Base-by-base conservation (phyloP, 2,113 vertebrate species). In the Nibea coibor region DNA sequence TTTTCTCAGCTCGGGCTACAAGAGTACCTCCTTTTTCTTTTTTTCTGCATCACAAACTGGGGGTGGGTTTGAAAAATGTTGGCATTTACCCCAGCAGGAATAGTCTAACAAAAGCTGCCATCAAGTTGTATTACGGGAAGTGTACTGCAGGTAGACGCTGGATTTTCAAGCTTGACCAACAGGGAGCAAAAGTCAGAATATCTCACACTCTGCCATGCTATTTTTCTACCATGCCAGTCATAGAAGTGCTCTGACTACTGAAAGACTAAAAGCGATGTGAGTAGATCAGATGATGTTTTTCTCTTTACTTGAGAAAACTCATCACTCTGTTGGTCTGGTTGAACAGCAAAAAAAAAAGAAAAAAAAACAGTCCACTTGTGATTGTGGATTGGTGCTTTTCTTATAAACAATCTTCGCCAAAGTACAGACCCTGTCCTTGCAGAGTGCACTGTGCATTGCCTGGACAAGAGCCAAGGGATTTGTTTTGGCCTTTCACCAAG, bases 401-500 rank as follows among this genome's bases (percentile, higher is more conserved):
- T 58, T 22, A 22, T 10, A 14, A 59, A 4, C 42, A 68, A 7
- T 47, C 26, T 50, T 56, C 19, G 47, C 10, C 2, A 26, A 43
- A 11, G 51, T 47, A 31, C 24, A 15, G 15, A 59, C 11, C 16
- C 8, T 14, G 4, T 56, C 11, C 31, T 56, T 72, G 15, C 5
- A 56, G 24, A 31, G n/a, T 73, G 31, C 31, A 16, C 22, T 35
- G 31, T 35, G 31, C 31, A 61, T 61, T n/a, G 43, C 11, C 56
- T 35, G 64, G 20, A 50, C 22, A 76, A 48, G 10, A 28, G 22
- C 65, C 45, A 53, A 61, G 17, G 43, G 20, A 47, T 59, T 35
- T 7, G 42, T 59, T 50, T 69, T 77, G n/a, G n/a, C 57, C 15
- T 79, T 56, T 24, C 16, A n/a, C 31, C 24, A 22, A 28, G 57